Evolutionary conservation across 2,888 invertebrate species (phyloP), one percentile per base, ranked within the genome.

Genomic region (Drosophila tanythrix): DNA sequence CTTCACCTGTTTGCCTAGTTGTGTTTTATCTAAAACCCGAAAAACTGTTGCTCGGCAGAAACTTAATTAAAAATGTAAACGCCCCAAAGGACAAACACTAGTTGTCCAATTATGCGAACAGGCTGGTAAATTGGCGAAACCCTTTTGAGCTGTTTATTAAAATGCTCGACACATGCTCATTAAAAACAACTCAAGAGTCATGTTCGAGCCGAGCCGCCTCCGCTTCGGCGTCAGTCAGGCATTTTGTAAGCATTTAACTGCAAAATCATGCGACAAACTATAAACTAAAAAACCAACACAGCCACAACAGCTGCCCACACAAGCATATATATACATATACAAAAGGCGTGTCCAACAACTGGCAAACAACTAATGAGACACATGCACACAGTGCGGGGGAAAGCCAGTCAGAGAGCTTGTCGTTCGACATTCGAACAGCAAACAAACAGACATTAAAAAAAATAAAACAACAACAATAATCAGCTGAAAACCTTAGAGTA

Each of bases 191-290:
- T 86, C 89, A 89, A 87, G 77, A 84, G 85, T 82, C 88, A 67
- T 83, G 79, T 82, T 84, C 79, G 68, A 74, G 25, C 25, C 25
- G 25, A 25, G 8, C 25, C 25, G 70, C 77, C 50, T 50, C 70
- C 43, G 52, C 56, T 36, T 27, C 50, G 46, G 8, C 29, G 15
- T 51, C 76, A 63, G 74, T 71, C 74, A 73, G 72, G 74, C 84
- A 70, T 84, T 84, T 79, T 88, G 85, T 83, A 83, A 86, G 82
- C 88, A 89, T 86, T 86, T 89, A 87, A 86, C 88, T 87, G 88
- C 88, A 86, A 87, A 86, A 86, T 86, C 85, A 86, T 86, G 85
- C 89, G 85, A 89, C 85, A 86, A 86, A 86, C 89, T 82, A 87
- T 89, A 89, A 85, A 87, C 79, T 75, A 73, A 77, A 73, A 73